These are phyloP conservation scores for Sebastolobus alascanus DNA, from an alignment of 2,797 vertebrate genomes.

Conservation along the genomic window DNA sequence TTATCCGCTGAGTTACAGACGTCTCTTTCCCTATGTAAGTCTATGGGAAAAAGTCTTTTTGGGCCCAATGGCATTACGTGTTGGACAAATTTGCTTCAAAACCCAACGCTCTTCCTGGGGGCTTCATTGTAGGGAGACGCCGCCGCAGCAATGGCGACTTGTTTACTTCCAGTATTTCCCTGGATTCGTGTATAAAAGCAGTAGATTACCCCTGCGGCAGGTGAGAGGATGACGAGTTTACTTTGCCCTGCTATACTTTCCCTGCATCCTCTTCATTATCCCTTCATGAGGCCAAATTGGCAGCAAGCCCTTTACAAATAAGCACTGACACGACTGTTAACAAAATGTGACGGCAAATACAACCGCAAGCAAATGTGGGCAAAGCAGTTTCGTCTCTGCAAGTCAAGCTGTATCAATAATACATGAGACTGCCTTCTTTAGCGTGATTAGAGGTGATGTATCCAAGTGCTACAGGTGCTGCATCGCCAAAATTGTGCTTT, in stretches of 20 bases:
- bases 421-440: constrained; percentile 44
- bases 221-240: constrained; percentile 28
- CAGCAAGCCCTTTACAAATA: constrained; percentile 45
- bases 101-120: neutral
- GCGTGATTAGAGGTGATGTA: constrained; percentile 60
- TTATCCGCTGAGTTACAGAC: neutral
- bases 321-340: constrained; percentile 45
- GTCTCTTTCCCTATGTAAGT: neutral
- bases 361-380: constrained; percentile 39
- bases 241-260: constrained; percentile 32
- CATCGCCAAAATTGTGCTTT: constrained; percentile 37
- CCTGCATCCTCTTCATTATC: constrained; percentile 52
- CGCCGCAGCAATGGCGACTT: neutral
- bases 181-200: neutral
- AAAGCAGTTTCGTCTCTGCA: constrained; percentile 45
- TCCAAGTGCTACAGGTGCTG: constrained; percentile 43
- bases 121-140: neutral
- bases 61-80: neutral
- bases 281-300: constrained; percentile 49
- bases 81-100: neutral
- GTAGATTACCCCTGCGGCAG: constrained; percentile 23
- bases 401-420: constrained; percentile 52
- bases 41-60: neutral
- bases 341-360: constrained; percentile 53
- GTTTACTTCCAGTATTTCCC: neutral